Evolutionary conservation across 2,113 vertebrate genomes (phyloP).

Genomic region (Aegypius monachus): DNA sequence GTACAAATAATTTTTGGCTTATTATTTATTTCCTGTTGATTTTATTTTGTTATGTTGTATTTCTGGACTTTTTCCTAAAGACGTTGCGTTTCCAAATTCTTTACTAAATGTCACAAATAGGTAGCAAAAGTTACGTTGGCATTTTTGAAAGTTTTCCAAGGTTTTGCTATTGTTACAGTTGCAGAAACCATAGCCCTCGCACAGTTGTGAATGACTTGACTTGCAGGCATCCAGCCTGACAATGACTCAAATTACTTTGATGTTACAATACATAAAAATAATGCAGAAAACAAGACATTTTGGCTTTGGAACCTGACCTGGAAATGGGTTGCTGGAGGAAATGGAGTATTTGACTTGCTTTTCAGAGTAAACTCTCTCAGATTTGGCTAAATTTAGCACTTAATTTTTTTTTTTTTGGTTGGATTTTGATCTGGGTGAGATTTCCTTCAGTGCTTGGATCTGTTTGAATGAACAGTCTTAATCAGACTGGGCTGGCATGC

Average conservation of each 20-base stretch:
- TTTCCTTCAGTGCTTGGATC: not conserved
- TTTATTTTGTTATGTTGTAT: not conserved
- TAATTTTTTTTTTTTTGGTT: not conserved
- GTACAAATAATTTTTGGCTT: not conserved
- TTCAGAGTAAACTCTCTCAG: not conserved
- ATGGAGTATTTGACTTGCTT: not conserved
- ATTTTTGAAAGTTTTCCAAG: not conserved
- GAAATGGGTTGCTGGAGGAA: not conserved
- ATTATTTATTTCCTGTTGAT: not conserved
- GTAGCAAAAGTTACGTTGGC: not conserved
- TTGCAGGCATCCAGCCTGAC: not conserved
- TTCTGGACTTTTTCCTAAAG: not conserved
- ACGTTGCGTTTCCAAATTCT: not conserved
- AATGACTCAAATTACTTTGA: not conserved
- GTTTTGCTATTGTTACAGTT: not conserved
- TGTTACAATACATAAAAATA: not conserved
- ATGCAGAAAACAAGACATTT: not conserved
- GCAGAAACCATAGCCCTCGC: not conserved
- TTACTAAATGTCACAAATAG: not conserved
- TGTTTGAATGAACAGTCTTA: not conserved
- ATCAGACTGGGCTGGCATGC: not conserved
- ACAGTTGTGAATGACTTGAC: not conserved
- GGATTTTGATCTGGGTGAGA: not conserved
- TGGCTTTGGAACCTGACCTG: conserved; percentile 3
- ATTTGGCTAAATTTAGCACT: not conserved